A percentile compares a stretch with the other conserved stretches of the same genome.
Conservation (phyloP, 2,113 vertebrate species). For the Amphilophus citrinellus region DNA sequence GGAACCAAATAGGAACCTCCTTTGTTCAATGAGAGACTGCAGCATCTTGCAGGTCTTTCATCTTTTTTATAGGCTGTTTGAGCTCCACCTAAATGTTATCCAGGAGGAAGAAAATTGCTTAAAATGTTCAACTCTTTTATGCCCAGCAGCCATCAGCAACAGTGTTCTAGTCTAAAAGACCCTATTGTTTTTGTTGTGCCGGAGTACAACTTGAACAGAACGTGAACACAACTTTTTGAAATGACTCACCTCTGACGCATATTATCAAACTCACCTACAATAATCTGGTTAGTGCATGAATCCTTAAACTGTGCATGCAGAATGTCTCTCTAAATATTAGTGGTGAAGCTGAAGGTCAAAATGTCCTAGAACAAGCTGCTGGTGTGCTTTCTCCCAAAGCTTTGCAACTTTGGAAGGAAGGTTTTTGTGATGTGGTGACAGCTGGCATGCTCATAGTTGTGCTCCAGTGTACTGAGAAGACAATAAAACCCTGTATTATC, state of each 20-base stretch:
- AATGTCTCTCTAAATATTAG: conserved; percentile 11
- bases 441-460: conserved; percentile 2
- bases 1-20: neutral
- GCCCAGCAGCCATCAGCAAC: too few relatives aligned
- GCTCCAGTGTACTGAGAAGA: conserved; percentile 7
- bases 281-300: neutral
- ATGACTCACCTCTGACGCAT: neutral
- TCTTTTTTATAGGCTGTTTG: neutral
- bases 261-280: neutral
- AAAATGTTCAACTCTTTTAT: neutral
- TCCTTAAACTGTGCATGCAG: neutral
- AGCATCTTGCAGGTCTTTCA: neutral
- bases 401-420: conserved; percentile 2
- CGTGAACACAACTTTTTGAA: conserved; percentile 7
- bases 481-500: conserved; percentile 15
- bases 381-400: neutral
- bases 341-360: neutral
- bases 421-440: conserved; percentile 13
- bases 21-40: neutral
- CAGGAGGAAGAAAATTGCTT: neutral
- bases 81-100: too few relatives aligned
- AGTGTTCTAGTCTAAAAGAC: neutral
- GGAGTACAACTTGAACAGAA: neutral
- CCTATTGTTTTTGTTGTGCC: neutral
- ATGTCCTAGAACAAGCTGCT: neutral